A percentile compares a stretch with the other conserved stretches of the same genome.
Evolutionary conservation across 2,888 invertebrate species (phyloP).

Genomic region (Atethmia centrago): DNA sequence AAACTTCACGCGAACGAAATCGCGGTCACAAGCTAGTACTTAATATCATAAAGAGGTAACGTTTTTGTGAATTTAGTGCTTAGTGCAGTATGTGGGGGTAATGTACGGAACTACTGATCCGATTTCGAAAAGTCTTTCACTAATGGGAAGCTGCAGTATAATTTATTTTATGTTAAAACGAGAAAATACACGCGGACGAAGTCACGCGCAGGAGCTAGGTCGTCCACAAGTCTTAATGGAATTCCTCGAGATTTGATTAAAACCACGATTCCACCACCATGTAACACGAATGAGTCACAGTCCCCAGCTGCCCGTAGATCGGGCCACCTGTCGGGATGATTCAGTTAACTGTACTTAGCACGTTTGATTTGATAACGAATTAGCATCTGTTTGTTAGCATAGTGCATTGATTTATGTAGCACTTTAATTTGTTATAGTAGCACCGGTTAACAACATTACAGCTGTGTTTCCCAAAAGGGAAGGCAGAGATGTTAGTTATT

Average conservation of each 20-base stretch:
- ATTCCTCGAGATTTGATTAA: not conserved
- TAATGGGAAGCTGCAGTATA: too few species aligned
- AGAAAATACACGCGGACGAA: too few species aligned
- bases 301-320: not conserved
- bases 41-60: too few species aligned
- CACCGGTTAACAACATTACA: not conserved
- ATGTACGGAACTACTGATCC: too few species aligned
- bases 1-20: too few species aligned
- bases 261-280: not conserved
- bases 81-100: too few species aligned
- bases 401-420: conserved; percentile 5
- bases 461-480: not conserved
- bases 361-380: conserved; percentile 17
- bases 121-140: too few species aligned
- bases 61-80: too few species aligned
- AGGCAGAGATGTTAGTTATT: not conserved
- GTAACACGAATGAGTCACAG: not conserved
- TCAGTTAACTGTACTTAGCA: conserved; percentile 18
- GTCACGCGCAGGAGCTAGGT: too few species aligned
- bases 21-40: too few species aligned
- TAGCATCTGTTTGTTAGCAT: conserved; percentile 12
- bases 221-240: not conserved
- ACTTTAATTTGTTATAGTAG: not conserved
- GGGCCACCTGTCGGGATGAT: conserved; percentile 20
- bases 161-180: too few species aligned